Base-by-base conservation (phyloP, 2,888 invertebrate genomes). In the Ormia ochracea region DNA sequence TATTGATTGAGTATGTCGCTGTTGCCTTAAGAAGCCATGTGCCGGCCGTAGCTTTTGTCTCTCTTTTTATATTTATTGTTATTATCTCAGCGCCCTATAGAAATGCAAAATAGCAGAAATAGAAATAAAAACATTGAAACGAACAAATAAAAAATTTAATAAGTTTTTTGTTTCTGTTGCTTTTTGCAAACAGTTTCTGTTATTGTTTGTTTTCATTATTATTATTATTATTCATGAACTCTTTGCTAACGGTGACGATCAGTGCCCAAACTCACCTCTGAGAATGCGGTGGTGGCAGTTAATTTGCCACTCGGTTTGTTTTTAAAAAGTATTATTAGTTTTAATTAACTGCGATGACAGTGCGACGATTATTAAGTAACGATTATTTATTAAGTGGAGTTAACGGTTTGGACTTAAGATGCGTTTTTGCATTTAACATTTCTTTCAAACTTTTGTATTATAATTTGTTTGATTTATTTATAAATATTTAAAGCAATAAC, bases 221-320 rank as follows among this genome's bases (percentile, higher is more conserved):
- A 6, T 66, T 66, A 66, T 54, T 36, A 58, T 69, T 50, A 28
- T 28, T 21, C 10, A 69, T 58, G 74, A 73, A 65, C 58, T 70
- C 73, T 76, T 73, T 76, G 61, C 54, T 72, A 73, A 78, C 56
- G 61, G 68, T 80, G 75, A 80, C 75, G 79, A 79, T 72, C 77
- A 81, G 81, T 81, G 77, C 77, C 69, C 74, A 73, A 69, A 77
- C 56, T 73, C 52, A 81, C 81, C 81, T 81, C 81, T 69, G 48
- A 69, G 77, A 69, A 77, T 74, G 77, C 63, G 81, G 81, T 77
- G 73, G 81, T 65, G 77, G 68, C 68, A 48, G 33, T 48, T 59
- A 33, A 41, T 28, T 21, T 61, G n/a, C n/a, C n/a, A 52, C n/a
- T 28, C 43, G 41, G 9, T 12, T 36, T 56, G 14, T 19, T 56